Percentiles rank a stretch among this genome's conserved stretches.
Evolutionary conservation across 1,140 invertebrate species (phyloP).

Genomic region (Brachionus koreanus): DNA sequence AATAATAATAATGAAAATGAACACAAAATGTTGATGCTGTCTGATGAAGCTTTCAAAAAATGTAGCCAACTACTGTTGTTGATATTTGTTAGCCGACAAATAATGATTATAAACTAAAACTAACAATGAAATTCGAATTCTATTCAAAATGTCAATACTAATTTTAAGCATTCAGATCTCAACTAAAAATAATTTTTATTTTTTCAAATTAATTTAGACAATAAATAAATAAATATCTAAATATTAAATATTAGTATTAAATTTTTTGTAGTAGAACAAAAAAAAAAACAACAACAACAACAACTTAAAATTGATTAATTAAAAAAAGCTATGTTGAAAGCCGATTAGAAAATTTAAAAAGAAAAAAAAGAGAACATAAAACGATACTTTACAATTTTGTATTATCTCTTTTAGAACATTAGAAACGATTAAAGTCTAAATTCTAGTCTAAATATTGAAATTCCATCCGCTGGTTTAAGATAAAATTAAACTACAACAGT

Average conservation of each 20-base stretch:
- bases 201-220: background rate
- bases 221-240: background rate
- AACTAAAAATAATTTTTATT: background rate
- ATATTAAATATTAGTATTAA: background rate
- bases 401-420: background rate
- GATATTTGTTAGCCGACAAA: background rate
- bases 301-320: background rate
- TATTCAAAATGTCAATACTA: background rate
- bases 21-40: no score
- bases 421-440: background rate
- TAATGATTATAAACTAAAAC: background rate
- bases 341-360: background rate
- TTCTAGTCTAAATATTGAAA: conserved; percentile 4
- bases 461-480: background rate
- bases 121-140: background rate
- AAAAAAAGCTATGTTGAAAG: background rate
- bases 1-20: no score
- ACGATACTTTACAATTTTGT: background rate
- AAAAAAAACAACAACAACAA: background rate
- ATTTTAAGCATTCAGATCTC: background rate
- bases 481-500: background rate
- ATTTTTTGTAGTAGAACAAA: background rate
- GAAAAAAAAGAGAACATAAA: background rate
- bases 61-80: background rate
- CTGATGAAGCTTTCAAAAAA: background rate